Percentiles rank a stretch among this genome's conserved stretches.
Conservation (phyloP, 2,113 vertebrate genomes). For the Dasyurus viverrinus region DNA sequence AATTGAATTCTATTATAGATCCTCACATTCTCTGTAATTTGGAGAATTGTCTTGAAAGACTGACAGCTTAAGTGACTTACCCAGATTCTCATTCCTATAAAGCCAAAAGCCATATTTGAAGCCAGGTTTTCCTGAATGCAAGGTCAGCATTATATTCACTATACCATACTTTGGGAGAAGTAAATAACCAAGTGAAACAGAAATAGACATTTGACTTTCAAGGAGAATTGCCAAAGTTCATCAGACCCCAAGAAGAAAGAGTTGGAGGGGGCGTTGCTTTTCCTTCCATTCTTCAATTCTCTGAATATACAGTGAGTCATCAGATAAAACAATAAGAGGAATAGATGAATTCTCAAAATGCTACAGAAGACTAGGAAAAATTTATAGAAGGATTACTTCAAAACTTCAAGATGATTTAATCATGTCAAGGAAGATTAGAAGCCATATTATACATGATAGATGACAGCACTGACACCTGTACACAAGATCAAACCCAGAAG, state of each 20-base stretch:
- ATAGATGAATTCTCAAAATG: not conserved
- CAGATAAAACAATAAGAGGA: not conserved
- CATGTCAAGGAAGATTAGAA: not conserved
- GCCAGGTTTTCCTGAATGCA: not conserved
- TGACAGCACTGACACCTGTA: not conserved
- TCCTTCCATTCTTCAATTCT: not conserved
- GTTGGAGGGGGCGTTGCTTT: not conserved
- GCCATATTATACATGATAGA: not conserved
- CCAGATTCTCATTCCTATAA: not conserved
- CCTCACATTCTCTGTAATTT: not conserved
- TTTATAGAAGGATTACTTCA: not conserved
- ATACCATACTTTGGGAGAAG: not conserved
- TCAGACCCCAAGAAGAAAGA: not conserved
- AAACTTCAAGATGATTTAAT: not conserved
- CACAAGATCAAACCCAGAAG: not conserved
- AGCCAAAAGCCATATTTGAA: not conserved
- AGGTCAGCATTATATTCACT: not conserved
- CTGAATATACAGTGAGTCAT: not conserved
- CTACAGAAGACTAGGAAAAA: not conserved
- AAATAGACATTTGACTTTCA: not conserved
- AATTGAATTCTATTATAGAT: not conserved
- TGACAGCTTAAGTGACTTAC: not conserved
- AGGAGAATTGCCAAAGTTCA: not conserved
- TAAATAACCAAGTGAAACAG: not conserved
- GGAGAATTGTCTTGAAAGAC: not conserved